Percentiles rank a stretch among this genome's conserved stretches.
Evolutionary conservation across 2,113 vertebrate species (phyloP).

Genomic region (Azemiops feae): DNA sequence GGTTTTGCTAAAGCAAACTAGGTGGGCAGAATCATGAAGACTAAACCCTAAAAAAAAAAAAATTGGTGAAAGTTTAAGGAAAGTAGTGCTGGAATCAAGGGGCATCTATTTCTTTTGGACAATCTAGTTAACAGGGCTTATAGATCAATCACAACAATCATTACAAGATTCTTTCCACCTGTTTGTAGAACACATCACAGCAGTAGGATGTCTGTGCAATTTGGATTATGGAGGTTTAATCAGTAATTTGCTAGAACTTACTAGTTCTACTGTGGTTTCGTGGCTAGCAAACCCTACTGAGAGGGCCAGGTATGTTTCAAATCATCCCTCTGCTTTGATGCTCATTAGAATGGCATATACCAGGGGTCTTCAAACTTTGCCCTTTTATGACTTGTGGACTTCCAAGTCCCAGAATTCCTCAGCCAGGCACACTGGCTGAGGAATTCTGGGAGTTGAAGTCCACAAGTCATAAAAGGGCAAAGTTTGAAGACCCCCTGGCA

Average conservation of each 20-base stretch:
- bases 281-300: background rate
- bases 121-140: background rate
- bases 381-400: too few species aligned
- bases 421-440: too few species aligned
- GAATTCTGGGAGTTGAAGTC: too few species aligned
- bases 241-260: background rate
- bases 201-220: background rate
- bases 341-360: background rate
- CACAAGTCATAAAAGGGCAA: too few species aligned
- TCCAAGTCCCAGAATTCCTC: too few species aligned
- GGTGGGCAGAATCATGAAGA: background rate
- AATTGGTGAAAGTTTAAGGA: background rate
- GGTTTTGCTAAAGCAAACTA: background rate
- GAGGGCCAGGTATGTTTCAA: background rate
- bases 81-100: background rate
- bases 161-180: background rate
- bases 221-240: background rate
- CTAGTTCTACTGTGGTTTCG: background rate
- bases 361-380: too few species aligned
- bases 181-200: background rate
- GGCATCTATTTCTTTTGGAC: background rate
- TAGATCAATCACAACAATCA: background rate
- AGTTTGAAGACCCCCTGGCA: too few species aligned
- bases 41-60: background rate
- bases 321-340: background rate